Conservation (phyloP, 2,797 vertebrate species). For the Hippoglossus hippoglossus region DNA sequence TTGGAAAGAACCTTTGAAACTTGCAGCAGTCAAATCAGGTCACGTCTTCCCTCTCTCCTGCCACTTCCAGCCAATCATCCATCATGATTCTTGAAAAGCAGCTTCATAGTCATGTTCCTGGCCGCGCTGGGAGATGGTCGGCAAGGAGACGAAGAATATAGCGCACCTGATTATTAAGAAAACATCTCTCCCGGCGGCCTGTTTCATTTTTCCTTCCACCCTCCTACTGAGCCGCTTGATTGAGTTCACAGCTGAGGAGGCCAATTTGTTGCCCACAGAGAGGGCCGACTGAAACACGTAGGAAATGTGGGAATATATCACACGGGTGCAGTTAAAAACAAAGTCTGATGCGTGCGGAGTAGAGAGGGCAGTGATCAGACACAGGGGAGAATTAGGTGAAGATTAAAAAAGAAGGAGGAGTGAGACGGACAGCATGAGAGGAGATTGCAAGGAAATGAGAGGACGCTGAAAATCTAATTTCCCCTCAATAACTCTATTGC, state of each 20-base stretch:
- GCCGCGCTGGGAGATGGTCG: slow-evolving; percentile 32
- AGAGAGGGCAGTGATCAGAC: not conserved
- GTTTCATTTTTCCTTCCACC: slow-evolving; percentile 42
- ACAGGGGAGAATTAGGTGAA: not conserved
- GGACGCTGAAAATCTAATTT: slow-evolving; percentile 50
- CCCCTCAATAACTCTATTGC: slow-evolving; percentile 14
- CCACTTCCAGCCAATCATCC: slow-evolving; percentile 13
- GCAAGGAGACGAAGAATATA: slow-evolving; percentile 52
- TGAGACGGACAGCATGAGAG: slow-evolving; percentile 9
- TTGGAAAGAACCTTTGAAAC: not conserved
- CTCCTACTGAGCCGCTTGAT: slow-evolving; percentile 72
- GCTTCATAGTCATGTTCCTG: slow-evolving; percentile 14
- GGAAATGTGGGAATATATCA: slow-evolving; percentile 27
- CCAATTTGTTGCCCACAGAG: slow-evolving; percentile 55
- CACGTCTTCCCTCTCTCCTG: not conserved
- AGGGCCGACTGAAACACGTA: slow-evolving; percentile 21
- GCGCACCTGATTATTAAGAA: slow-evolving; percentile 54
- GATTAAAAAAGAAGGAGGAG: not conserved
- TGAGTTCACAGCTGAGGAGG: slow-evolving; percentile 68
- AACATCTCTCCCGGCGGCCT: slow-evolving; percentile 38
- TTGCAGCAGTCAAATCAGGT: not conserved
- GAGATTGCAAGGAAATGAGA: slow-evolving; percentile 29
- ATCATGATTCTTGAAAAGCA: slow-evolving; percentile 29
- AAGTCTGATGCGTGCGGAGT: not conserved
- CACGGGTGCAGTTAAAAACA: slow-evolving; percentile 24